A percentile compares a stretch with the other conserved stretches of the same genome.
phyloP scores from a whole-genome alignment of 23 tunicate genomes.

The Trididemnum miniatum region DNA sequence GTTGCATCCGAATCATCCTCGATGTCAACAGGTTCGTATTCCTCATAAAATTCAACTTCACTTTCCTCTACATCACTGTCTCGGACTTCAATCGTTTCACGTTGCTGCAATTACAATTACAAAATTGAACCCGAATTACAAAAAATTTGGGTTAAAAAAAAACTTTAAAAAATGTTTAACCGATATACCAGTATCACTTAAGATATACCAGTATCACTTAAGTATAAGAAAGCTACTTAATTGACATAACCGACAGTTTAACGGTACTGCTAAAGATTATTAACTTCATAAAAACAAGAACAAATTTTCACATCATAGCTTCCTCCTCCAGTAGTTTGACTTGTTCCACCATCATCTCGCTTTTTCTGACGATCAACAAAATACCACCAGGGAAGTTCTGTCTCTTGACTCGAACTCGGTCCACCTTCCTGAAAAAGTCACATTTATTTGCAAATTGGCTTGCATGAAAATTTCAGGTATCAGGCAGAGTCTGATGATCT shows the following conservation, averaged over 20 bases:
- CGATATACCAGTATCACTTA: too few species aligned
- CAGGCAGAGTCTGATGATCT: too few species aligned
- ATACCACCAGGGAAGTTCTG: constrained; percentile 89
- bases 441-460: too few species aligned
- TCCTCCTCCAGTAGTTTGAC: constrained; percentile 46
- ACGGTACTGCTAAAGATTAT: too few species aligned
- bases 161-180: too few species aligned
- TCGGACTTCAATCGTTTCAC: constrained; percentile 38
- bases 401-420: neutral
- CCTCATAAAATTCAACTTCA: constrained; percentile 13
- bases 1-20: constrained; percentile 52
- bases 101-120: constrained; percentile 20
- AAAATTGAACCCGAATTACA: neutral
- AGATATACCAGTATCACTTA: too few species aligned
- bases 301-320: constrained; percentile 62
- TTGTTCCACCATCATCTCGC: constrained; percentile 9
- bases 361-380: constrained; percentile 33
- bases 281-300: neutral
- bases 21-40: constrained; percentile 50
- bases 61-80: constrained; percentile 74
- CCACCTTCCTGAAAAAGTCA: neutral
- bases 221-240: too few species aligned
- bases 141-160: too few species aligned
- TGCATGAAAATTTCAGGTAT: too few species aligned
- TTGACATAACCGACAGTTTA: too few species aligned